phyloP scores from a whole-genome alignment of 2,113 vertebrate species.

The Ochotona princeps region DNA sequence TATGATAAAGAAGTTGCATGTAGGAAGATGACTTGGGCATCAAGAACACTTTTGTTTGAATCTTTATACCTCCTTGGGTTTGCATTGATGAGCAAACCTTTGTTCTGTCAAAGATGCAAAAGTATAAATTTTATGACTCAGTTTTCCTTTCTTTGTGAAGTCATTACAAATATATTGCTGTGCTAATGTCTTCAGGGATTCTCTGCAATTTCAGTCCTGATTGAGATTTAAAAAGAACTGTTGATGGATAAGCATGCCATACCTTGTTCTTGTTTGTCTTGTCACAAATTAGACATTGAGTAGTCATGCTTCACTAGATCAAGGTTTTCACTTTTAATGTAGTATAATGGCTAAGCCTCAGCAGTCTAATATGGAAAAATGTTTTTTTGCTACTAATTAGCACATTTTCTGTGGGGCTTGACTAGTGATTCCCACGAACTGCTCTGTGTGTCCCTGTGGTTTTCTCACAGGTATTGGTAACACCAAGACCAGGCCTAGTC shows the following conservation, averaged over 20 bases:
- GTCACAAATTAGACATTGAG: neutral
- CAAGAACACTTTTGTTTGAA: neutral
- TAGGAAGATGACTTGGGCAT: neutral
- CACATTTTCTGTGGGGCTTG: slow-evolving; percentile 47
- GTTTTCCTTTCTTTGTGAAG: slow-evolving; percentile 60
- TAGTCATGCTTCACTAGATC: slow-evolving; percentile 49
- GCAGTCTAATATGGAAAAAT: slow-evolving; percentile 18
- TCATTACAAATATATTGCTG: slow-evolving; percentile 65
- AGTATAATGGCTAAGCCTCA: neutral
- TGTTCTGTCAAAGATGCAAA: slow-evolving; percentile 37
- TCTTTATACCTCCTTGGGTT: neutral
- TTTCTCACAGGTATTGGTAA: neutral
- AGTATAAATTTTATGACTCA: slow-evolving; percentile 46
- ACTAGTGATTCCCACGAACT: slow-evolving; percentile 13
- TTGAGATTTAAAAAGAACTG: slow-evolving; percentile 70
- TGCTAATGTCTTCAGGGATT: slow-evolving; percentile 54
- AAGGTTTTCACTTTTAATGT: slow-evolving; percentile 50
- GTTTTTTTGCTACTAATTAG: slow-evolving; percentile 47
- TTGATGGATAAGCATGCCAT: slow-evolving; percentile 28
- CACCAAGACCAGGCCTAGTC: neutral
- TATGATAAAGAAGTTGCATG: neutral
- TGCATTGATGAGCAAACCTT: neutral
- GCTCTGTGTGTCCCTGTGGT: neutral
- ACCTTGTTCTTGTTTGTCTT: slow-evolving; percentile 77
- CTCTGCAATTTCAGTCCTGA: slow-evolving; percentile 68